Evolutionary conservation across 2,888 invertebrate genomes (phyloP).

Genomic region (Mycalesis mineus): DNA sequence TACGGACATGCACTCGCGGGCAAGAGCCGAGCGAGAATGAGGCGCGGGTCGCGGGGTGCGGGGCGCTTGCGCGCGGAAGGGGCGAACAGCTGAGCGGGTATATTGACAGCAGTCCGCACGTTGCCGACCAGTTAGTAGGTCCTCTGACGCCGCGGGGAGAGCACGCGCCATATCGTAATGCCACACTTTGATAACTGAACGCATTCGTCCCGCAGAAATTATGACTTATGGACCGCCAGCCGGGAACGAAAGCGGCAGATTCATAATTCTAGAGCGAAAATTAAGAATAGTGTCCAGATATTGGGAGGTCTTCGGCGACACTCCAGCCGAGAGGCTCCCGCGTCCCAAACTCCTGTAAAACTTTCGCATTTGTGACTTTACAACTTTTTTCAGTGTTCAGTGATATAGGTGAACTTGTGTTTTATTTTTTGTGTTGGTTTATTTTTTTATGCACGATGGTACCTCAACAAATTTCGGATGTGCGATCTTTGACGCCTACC

Average conservation of each 20-base stretch:
- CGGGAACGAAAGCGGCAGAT: slow-evolving; percentile 69
- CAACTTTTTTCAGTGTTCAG: slow-evolving; percentile 52
- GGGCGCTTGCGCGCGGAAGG: slow-evolving; percentile 53
- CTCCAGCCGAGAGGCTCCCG: slow-evolving; percentile 67
- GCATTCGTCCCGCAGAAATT: slow-evolving; percentile 72
- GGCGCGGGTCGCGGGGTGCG: slow-evolving; percentile 43
- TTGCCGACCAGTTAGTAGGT: slow-evolving; percentile 78
- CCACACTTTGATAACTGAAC: slow-evolving; percentile 68
- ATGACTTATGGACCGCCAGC: slow-evolving; percentile 75
- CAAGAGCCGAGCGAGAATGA: slow-evolving; percentile 24
- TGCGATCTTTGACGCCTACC: slow-evolving; percentile 78
- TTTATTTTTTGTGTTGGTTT: slow-evolving; percentile 43
- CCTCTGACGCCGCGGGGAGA: slow-evolving; percentile 62
- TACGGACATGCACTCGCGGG: slow-evolving; percentile 19
- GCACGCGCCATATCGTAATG: slow-evolving; percentile 58
- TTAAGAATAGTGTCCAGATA: slow-evolving; percentile 74
- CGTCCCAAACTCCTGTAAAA: slow-evolving; percentile 60
- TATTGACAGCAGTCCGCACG: slow-evolving; percentile 78
- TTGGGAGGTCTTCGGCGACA: slow-evolving; percentile 66
- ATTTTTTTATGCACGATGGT: slow-evolving; percentile 78
- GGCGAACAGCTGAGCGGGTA: slow-evolving; percentile 80
- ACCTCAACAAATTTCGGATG: slow-evolving; percentile 83
- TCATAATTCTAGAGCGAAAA: slow-evolving; percentile 67
- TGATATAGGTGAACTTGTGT: slow-evolving; percentile 73
- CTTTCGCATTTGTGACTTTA: slow-evolving; percentile 44